Percentiles rank a stretch among this genome's conserved stretches.
Evolutionary conservation across 2,797 vertebrate genomes (phyloP).

Genomic region (Triplophysa bombifrons): DNA sequence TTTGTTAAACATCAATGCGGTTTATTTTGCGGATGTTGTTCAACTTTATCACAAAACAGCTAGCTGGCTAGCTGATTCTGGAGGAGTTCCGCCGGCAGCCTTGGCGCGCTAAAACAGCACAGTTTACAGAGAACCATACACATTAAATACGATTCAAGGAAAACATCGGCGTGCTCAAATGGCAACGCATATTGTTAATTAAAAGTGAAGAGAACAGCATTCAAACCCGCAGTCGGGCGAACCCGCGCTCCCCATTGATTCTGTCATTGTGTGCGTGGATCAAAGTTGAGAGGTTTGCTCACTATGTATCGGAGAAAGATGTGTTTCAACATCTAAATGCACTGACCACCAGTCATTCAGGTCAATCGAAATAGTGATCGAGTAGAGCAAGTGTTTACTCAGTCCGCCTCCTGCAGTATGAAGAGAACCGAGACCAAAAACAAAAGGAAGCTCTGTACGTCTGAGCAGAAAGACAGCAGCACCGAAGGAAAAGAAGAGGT

Average conservation of each 20-base stretch:
- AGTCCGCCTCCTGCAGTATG: slow-evolving; percentile 58
- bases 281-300: slow-evolving; percentile 24
- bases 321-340: background rate
- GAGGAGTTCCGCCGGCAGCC: slow-evolving; percentile 27
- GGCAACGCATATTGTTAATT: background rate
- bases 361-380: slow-evolving; percentile 16
- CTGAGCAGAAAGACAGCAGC: slow-evolving; percentile 63
- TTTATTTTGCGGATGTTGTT: slow-evolving; percentile 22
- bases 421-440: slow-evolving; percentile 71
- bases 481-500: slow-evolving; percentile 71
- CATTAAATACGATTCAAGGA: background rate
- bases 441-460: slow-evolving; percentile 73
- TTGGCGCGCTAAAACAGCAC: background rate
- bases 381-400: background rate
- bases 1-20: background rate
- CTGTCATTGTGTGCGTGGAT: slow-evolving; percentile 12
- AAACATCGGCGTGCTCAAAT: slow-evolving; percentile 9
- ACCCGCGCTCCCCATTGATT: slow-evolving; percentile 12
- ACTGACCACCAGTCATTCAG: background rate
- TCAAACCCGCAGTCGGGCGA: slow-evolving; percentile 4
- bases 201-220: background rate
- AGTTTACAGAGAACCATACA: background rate
- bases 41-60: slow-evolving; percentile 30
- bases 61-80: slow-evolving; percentile 25
- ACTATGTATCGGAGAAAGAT: slow-evolving; percentile 10